Conservation (phyloP, 2,113 vertebrate species). For the Nerophis lumbriciformis region DNA sequence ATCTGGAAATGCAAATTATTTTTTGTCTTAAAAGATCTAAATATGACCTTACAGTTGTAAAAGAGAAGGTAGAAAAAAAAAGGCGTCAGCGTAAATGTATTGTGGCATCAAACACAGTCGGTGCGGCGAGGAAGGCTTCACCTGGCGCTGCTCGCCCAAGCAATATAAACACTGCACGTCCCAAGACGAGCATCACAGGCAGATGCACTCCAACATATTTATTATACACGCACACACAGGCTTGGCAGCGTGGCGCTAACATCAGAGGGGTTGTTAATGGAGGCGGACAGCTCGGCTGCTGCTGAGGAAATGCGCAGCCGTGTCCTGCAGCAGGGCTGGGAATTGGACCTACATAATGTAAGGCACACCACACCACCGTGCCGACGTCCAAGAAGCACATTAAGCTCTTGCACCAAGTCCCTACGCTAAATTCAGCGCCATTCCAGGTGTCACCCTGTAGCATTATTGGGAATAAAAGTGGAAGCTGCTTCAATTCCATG, state of each 20-base stretch:
- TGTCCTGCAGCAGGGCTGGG: background rate
- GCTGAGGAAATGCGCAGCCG: conserved; percentile 3
- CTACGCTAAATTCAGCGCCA: conserved; percentile 1
- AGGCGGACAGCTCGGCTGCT: conserved; percentile 6
- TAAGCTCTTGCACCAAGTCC: background rate
- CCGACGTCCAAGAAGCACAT: no score
- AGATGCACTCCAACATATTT: conserved; percentile 2
- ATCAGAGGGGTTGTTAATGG: conserved; percentile 9
- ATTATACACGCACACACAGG: background rate
- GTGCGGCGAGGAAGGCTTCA: background rate
- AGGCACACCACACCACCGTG: no score
- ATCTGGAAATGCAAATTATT: background rate
- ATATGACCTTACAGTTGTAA: background rate
- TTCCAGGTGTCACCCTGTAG: conserved; percentile 52
- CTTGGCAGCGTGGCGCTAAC: background rate
- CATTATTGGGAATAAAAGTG: conserved; percentile 50
- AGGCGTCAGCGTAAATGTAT: conserved; percentile 1
- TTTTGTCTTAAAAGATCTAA: background rate
- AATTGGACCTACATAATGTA: no score
- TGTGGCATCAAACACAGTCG: background rate
- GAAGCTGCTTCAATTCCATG: conserved; percentile 34
- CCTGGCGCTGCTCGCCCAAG: conserved; percentile 1
- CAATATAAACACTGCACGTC: conserved; percentile 2
- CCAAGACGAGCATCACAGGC: conserved; percentile 1
- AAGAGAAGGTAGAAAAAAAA: background rate